Percentiles rank a stretch among this genome's conserved stretches.
These are phyloP conservation scores for Acrocera orbiculus DNA, from an alignment of 2,888 invertebrate genomes.

Conservation along the genomic window DNA sequence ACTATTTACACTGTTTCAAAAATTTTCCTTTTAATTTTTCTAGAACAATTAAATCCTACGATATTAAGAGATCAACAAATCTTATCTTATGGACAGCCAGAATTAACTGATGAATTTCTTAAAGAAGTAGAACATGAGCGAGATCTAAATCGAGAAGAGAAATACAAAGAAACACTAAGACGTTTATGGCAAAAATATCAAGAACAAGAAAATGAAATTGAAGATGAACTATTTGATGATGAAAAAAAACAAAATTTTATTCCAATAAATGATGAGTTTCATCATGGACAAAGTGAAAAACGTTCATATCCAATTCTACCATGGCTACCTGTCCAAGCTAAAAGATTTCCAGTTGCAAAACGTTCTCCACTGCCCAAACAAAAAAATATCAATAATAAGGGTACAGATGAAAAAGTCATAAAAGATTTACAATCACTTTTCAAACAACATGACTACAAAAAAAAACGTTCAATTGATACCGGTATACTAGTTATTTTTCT, in stretches of 20 bases:
- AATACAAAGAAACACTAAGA: conserved; percentile 24
- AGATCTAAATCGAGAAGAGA: conserved; percentile 25
- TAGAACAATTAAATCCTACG: conserved; percentile 18
- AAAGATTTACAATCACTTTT: conserved; percentile 52
- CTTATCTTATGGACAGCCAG: conserved; percentile 18
- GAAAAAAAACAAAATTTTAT: conserved; percentile 15
- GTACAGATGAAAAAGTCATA: conserved; percentile 51
- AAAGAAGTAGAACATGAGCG: conserved; percentile 28
- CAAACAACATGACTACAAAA: conserved; percentile 35
- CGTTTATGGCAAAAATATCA: conserved; percentile 29
- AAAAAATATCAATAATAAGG: conserved; percentile 18
- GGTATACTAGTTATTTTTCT: not conserved
- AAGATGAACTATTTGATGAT: conserved; percentile 23
- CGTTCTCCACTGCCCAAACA: conserved; percentile 35
- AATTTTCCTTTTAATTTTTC: no score
- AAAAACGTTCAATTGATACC: conserved; percentile 32
- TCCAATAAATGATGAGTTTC: not conserved
- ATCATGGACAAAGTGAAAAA: conserved; percentile 18
- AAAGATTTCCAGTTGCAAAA: conserved; percentile 49
- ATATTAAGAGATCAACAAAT: conserved; percentile 27
- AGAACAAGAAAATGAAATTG: conserved; percentile 25
- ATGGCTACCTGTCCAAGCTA: conserved; percentile 32
- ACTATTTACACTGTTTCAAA: no score
- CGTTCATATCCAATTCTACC: conserved; percentile 28
- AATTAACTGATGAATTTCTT: conserved; percentile 27